Evolutionary conservation across 2,113 vertebrate genomes (phyloP).

Genomic region (Caloenas nicobarica): DNA sequence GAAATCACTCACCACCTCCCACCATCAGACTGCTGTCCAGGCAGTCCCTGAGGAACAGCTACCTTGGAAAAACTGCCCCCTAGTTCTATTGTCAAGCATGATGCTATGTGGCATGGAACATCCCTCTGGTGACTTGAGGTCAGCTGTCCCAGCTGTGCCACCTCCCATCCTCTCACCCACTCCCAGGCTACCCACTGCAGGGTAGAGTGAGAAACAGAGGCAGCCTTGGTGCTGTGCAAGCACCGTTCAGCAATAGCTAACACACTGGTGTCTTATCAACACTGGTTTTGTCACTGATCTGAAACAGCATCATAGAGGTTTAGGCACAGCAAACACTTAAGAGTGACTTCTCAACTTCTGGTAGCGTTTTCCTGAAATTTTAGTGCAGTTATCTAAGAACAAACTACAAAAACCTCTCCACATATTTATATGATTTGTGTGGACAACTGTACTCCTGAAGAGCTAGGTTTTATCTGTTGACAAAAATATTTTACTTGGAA

Average conservation of each 20-base stretch:
- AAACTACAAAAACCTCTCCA: background rate
- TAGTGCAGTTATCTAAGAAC: background rate
- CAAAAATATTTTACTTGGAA: background rate
- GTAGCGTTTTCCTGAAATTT: background rate
- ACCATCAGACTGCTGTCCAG: background rate
- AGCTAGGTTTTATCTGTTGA: background rate
- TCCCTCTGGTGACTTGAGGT: background rate
- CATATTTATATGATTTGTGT: background rate
- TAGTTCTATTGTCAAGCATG: background rate
- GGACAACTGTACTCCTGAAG: background rate
- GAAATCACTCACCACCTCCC: background rate
- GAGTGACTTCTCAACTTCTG: background rate
- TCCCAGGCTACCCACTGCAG: background rate
- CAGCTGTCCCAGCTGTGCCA: background rate
- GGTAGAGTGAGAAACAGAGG: background rate
- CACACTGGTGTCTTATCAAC: background rate
- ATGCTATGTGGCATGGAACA: background rate
- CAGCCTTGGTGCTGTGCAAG: background rate
- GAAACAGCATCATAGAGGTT: background rate
- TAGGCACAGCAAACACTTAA: background rate
- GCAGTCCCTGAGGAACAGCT: background rate
- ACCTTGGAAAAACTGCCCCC: background rate
- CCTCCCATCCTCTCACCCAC: too few relatives aligned
- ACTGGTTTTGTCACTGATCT: background rate
- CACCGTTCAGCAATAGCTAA: background rate